Base-by-base conservation (phyloP, 2,888 invertebrate genomes). In the Xestia rhomboidea region DNA sequence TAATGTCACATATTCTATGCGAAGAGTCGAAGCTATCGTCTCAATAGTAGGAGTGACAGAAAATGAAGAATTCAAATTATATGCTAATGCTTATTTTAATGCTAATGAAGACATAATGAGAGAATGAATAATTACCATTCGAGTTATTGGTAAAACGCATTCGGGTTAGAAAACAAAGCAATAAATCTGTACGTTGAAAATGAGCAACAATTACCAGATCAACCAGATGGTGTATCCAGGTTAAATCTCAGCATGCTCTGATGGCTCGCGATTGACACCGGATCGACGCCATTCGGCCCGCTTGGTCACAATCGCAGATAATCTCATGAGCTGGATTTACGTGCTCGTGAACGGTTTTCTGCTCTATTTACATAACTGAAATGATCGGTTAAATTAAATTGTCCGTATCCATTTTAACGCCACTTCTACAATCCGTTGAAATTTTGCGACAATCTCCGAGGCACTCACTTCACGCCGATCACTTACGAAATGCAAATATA, bases 291-390 rank as follows among this genome's bases (percentile, higher is more conserved):
- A 90, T 88, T 91, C 88, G 90, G 88, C 87, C 88, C 89, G 90
- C 87, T 93, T 92, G 90, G 88, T 88, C 91, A 94, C 93, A 95
- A 92, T 94, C 89, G 91, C 94, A 95, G 91, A 94, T 93, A 94
- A 94, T 93, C 93, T 93, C 93, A 93, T 92, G 91, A 91, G 89
- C 90, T 88, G 90, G 88, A 92, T 93, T 93, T 91, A 93, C 93
- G 91, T 92, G 89, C 90, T 90, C 88, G 89, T 88, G 89, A 94
- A 94, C 93, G 84, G 91, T 90, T 95, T 95, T 94, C 93, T 93
- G 96, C 95, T 95, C 96, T 92, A 96, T 91, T 96, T 95, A 90
- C 91, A 92, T 83, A 85, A 90, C 91, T 94, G 92, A 95, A 95
- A 94, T 94, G 93, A 96, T 95, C 92, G 91, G 86, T 86, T 89